Percentiles rank a stretch among this genome's conserved stretches.
Evolutionary conservation across 2,797 vertebrate genomes (phyloP).

Genomic region (Tragopan temminckii): DNA sequence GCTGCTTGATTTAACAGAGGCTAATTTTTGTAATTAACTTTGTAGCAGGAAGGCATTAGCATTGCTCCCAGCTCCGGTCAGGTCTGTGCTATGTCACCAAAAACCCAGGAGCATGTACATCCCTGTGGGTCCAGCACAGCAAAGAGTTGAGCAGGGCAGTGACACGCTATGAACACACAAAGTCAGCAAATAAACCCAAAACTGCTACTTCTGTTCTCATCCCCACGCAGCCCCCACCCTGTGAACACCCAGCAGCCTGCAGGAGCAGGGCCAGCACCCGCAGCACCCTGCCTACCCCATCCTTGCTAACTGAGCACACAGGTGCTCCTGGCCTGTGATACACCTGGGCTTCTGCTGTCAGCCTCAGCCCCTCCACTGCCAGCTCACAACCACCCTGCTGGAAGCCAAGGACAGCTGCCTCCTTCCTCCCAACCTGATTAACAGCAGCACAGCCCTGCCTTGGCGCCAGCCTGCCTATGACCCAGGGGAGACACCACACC

Average conservation of each 20-base stretch:
- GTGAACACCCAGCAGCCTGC: neutral
- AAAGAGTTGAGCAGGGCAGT: neutral
- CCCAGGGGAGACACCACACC: neutral
- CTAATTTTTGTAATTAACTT: conserved; percentile 56
- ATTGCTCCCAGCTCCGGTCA: neutral
- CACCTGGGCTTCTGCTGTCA: neutral
- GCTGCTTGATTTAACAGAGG: conserved; percentile 16
- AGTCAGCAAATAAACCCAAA: neutral
- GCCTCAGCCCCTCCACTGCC: neutral
- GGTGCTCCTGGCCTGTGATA: neutral
- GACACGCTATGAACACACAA: rapidly evolving
- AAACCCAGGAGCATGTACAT: rapidly evolving
- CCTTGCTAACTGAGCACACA: neutral
- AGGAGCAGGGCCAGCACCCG: neutral
- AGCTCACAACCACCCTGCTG: neutral
- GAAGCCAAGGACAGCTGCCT: neutral
- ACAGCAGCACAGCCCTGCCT: neutral
- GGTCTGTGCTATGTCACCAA: neutral
- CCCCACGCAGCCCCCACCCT: neutral
- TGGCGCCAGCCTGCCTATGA: neutral
- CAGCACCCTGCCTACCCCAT: neutral
- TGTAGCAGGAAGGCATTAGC: conserved; percentile 16
- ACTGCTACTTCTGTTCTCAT: too few species aligned
- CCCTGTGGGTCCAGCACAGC: neutral
- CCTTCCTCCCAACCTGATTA: neutral